Base-by-base conservation (phyloP, 2,797 vertebrate genomes). In the Halcyon leucocephala region DNA sequence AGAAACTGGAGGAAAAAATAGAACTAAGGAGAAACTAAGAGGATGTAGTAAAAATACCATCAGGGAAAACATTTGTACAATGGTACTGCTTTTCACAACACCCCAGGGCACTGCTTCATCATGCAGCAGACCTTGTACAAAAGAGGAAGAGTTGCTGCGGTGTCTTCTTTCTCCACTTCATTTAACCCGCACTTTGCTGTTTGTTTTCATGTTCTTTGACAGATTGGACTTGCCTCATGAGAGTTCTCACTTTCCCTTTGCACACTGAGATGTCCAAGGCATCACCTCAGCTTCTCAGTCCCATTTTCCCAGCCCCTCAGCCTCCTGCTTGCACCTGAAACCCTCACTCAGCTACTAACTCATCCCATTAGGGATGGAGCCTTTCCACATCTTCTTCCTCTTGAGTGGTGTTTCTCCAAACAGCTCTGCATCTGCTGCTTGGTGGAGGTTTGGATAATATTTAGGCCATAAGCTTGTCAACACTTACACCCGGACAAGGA, bases 1-100 rank as follows among this genome's bases (percentile, higher is more conserved):
- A 93, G 95, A 90, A 95, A 94, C 73, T 51, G 46, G n/a, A 88
- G 80, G 24, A 81, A 90, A 90, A 95, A 72, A 37, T 91, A 69
- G 88, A 95, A 82, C 42, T 89, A 29, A 58, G 74, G 60, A 87
- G 39, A 89, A 91, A 78, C 31, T 52, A 74, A 74, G 87, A 82
- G 85, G 77, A 83, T 93, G 77, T 80, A 86, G 65, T 74, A 82
- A 81, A 87, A 93, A 95, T 52, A 49, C 21, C 25, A 31, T 31
- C 51, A 90, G 73, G 51, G 76, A 90, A 83, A 92, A 87, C 8
- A 13, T 81, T 31, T 66, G 37, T 41, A 42, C 37, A 46, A 20
- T 46, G 4, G 2, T 29, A 33, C n/a, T 86, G 60, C 31, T 90
- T 89, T 95, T 66, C 25, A 41, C 51, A 95, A 90, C 66, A 62